Evolutionary conservation across 2,888 invertebrate genomes (phyloP).

Genomic region (Caenorhabditis drosophilae): DNA sequence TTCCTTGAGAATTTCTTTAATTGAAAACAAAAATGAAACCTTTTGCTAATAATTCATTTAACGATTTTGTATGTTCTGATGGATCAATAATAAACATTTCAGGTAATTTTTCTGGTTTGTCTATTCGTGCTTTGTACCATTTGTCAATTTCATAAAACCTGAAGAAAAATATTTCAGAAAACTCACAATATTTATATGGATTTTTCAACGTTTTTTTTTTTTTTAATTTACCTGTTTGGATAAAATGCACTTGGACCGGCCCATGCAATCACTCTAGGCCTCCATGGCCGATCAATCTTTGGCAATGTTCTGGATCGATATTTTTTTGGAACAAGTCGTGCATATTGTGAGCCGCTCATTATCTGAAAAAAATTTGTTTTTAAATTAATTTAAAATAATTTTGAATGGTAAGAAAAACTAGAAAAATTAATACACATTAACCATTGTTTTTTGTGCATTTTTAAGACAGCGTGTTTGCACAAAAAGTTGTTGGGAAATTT

Average conservation of each 20-base stretch:
- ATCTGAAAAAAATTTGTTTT: constrained; percentile 9
- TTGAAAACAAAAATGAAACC: constrained; percentile 21
- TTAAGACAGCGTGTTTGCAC: too few relatives aligned
- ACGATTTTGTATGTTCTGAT: constrained; percentile 44
- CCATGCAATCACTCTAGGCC: constrained; percentile 66
- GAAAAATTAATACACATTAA: too few relatives aligned
- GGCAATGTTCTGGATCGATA: constrained; percentile 59
- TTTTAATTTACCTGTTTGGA: constrained; percentile 53
- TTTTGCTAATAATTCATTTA: constrained; percentile 47
- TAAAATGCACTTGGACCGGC: constrained; percentile 67
- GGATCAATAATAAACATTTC: constrained; percentile 66
- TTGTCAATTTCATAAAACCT: constrained; percentile 68
- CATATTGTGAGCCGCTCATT: constrained; percentile 55
- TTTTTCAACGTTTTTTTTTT: background rate
- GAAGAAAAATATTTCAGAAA: constrained; percentile 8
- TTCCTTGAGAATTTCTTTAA: background rate
- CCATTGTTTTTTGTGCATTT: too few relatives aligned
- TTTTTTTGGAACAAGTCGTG: constrained; percentile 50
- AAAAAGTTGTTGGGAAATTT: too few relatives aligned
- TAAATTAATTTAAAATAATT: background rate
- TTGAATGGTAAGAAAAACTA: background rate
- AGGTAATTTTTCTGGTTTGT: constrained; percentile 63
- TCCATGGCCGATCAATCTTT: constrained; percentile 57
- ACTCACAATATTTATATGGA: background rate
- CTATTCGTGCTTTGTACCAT: constrained; percentile 69